A percentile compares a stretch with the other conserved stretches of the same genome.
Conservation (phyloP, 2,797 vertebrate genomes). For the Anguilla megastoma region DNA sequence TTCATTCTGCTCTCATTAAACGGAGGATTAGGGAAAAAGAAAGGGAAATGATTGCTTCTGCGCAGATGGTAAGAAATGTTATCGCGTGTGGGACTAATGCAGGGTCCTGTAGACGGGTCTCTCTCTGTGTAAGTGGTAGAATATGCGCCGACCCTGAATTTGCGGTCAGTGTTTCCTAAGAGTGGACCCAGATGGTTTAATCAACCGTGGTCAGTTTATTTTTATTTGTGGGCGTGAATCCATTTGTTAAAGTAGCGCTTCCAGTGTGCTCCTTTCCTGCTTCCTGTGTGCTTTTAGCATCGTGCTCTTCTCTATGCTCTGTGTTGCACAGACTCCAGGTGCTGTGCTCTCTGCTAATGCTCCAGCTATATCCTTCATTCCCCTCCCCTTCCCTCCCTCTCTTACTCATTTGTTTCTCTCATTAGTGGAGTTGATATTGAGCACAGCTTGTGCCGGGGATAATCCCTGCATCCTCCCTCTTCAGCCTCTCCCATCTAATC, state of each 20-base stretch:
- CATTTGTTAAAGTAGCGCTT: background rate
- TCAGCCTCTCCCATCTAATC: conserved; percentile 23
- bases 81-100: background rate
- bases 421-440: conserved; percentile 42
- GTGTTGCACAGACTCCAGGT: conserved; percentile 28
- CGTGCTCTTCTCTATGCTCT: background rate
- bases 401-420: conserved; percentile 7
- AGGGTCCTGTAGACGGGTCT: background rate
- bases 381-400: background rate
- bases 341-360: background rate
- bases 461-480: conserved; percentile 24
- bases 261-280: background rate
- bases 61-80: conserved; percentile 53
- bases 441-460: conserved; percentile 38
- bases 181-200: background rate
- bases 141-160: background rate
- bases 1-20: conserved; percentile 49
- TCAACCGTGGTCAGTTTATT: background rate
- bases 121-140: background rate
- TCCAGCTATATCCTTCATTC: conserved; percentile 10
- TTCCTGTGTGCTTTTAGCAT: background rate
- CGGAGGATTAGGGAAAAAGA: conserved; percentile 49
- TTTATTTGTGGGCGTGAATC: background rate
- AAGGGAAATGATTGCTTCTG: conserved; percentile 44
- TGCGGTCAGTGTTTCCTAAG: background rate